phyloP scores from a whole-genome alignment of 1,140 invertebrate genomes.

The Cyclina sinensis region DNA sequence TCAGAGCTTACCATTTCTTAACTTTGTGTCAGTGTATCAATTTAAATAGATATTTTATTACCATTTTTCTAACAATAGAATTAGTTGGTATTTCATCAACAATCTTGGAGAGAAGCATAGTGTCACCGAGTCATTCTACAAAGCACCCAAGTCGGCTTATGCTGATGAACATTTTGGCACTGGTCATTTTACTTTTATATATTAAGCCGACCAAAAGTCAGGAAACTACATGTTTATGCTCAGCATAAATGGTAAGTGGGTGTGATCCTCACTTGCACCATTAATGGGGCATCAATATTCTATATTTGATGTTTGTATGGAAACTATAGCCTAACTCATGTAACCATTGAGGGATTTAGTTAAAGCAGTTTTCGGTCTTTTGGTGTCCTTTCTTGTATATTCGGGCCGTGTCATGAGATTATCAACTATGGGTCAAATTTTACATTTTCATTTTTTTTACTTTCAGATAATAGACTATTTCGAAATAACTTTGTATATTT shows the following conservation, averaged over 20 bases:
- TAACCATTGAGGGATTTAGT: constrained; percentile 24
- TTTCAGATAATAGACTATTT: too few species aligned
- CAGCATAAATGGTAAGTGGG: constrained; percentile 1
- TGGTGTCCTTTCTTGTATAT: background rate
- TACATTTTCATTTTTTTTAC: too few species aligned
- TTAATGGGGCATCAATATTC: constrained; percentile 5
- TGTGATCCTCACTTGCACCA: background rate
- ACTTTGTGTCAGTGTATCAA: too few species aligned
- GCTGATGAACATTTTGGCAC: constrained; percentile 14
- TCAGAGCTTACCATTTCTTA: too few species aligned
- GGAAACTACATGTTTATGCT: background rate
- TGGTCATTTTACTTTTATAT: constrained; percentile 24
- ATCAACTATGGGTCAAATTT: too few species aligned
- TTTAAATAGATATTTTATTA: too few species aligned
- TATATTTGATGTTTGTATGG: constrained; percentile 21
- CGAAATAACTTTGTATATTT: too few species aligned
- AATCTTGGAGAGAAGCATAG: background rate
- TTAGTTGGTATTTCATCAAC: constrained; percentile 21
- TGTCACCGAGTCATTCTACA: constrained; percentile 20
- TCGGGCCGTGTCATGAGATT: too few species aligned
- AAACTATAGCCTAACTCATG: constrained; percentile 23
- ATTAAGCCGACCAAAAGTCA: background rate
- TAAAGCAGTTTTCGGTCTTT: constrained; percentile 11
- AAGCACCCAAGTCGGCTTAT: background rate
- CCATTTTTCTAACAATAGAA: background rate